Base-by-base conservation (phyloP, 1,140 invertebrate species). In the Hylaeus anthracinus region DNA sequence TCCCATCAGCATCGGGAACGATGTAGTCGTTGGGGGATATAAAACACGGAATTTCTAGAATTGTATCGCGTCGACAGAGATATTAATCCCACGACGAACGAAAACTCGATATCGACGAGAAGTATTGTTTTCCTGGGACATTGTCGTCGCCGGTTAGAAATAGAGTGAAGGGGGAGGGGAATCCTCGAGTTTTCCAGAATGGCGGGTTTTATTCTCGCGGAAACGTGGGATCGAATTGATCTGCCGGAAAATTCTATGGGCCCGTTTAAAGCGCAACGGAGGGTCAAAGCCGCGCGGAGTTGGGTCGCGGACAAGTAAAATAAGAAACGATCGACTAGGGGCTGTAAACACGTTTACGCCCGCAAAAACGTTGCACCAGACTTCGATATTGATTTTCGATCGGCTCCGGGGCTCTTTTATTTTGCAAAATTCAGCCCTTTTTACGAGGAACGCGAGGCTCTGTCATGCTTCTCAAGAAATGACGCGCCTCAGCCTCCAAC, bases 301-400 rank as follows among this genome's bases (percentile, higher is more conserved):
- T n/a, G 55, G 53, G 14, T 37, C 37, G 14, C 37, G 51, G 63
- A 41, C 53, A 26, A 78, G 73, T 71, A 61, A 74, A 85, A 85
- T 86, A 75, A 85, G 63, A 51, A 72, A 71, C 63, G 60, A 67
- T 58, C 64, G 15, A 15, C 48, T 55, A 26, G 26, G 8, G 9
- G 43, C 26, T 79, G 80, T 86, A 86, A 86, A 86, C 70, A 71
- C 69, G 71, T 86, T 86, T 84, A 86, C 71, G n/a, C 64, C 64
- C 58, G n/a, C 43, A 73, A 84, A 84, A 56, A 60, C 8, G 55
- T 4, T 58, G n/a, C 37, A 8, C 8, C 26, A 10, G 45, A 61
- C 41, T 43, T 61, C 37, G 79, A 79, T 61, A 86, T 85, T 73
- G 84, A 86, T 86, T 86, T 85, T 82, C 79, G 81, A 86, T 86